A percentile compares a stretch with the other conserved stretches of the same genome.
These are phyloP conservation scores for Micromesistius poutassou DNA, from an alignment of 2,797 vertebrate species.

Conservation along the genomic window DNA sequence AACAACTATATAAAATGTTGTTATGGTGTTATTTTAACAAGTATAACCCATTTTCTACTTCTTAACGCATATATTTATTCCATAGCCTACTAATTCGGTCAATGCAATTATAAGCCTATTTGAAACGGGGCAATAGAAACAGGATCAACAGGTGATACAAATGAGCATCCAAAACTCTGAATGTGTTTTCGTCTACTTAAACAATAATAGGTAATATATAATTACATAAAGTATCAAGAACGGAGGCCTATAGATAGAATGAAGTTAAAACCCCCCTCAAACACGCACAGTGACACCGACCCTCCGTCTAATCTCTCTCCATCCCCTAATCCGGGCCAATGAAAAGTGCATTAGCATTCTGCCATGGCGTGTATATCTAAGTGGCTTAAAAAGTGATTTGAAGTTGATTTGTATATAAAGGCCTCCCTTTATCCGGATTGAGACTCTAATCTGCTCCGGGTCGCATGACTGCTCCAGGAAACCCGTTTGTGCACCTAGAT, in stretches of 20 bases:
- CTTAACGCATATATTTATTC: not conserved
- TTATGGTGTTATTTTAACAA: not conserved
- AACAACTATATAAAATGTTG: not conserved
- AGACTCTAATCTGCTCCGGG: constrained; percentile 82
- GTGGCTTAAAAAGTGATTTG: constrained; percentile 90
- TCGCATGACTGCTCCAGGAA: constrained; percentile 85
- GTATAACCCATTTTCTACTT: not conserved
- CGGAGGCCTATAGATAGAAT: constrained; percentile 57
- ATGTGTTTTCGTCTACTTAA: not conserved
- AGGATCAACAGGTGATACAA: constrained; percentile 23
- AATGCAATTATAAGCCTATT: not conserved
- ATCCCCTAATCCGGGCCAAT: constrained; percentile 78
- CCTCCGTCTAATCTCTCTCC: constrained; percentile 79
- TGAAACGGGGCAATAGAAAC: not conserved
- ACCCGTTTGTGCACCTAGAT: constrained; percentile 81
- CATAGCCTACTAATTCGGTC: not conserved
- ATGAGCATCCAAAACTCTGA: not conserved
- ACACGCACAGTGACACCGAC: constrained; percentile 77
- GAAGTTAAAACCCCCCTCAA: constrained; percentile 75
- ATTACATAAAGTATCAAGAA: not conserved
- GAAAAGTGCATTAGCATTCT: constrained; percentile 87
- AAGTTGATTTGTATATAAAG: constrained; percentile 92
- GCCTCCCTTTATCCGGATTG: constrained; percentile 85
- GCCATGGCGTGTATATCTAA: constrained; percentile 83
- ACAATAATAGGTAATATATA: constrained; percentile 6